These are phyloP conservation scores for Anarhynchus alexandrinus DNA, from an alignment of 2,113 vertebrate species.

Conservation along the genomic window DNA sequence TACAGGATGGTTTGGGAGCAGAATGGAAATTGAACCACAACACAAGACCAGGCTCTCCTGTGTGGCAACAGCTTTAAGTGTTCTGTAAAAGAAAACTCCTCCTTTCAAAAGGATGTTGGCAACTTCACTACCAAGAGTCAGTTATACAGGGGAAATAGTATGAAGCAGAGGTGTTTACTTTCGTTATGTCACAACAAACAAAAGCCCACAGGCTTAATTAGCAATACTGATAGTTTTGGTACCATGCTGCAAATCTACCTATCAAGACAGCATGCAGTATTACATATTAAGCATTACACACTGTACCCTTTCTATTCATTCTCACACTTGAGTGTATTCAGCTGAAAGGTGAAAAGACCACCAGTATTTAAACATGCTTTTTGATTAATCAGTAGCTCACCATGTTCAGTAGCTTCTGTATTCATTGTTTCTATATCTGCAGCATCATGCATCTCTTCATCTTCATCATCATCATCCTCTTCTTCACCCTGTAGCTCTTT, in stretches of 20 bases:
- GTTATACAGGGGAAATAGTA: not conserved
- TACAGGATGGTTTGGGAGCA: not conserved
- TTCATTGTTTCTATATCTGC: constrained; percentile 78
- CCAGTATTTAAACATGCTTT: not conserved
- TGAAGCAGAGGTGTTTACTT: not conserved
- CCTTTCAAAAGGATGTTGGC: not conserved
- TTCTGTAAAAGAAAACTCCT: not conserved
- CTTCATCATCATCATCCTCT: constrained; percentile 77
- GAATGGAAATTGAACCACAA: not conserved
- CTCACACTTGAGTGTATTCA: not conserved
- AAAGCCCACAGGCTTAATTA: not conserved
- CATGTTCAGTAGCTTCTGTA: constrained; percentile 59
- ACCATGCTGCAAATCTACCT: not conserved
- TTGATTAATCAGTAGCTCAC: constrained; percentile 53
- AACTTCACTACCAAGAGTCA: not conserved
- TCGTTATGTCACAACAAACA: not conserved
- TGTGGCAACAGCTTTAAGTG: not conserved
- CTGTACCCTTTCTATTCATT: not conserved
- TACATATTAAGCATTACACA: not conserved
- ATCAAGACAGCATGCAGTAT: not conserved
- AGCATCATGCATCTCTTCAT: constrained; percentile 86
- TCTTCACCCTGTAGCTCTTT: constrained; percentile 85
- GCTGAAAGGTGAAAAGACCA: not conserved
- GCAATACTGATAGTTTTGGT: not conserved
- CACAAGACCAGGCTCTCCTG: not conserved